These are phyloP conservation scores for Psettodes erumei DNA, from an alignment of 2,113 vertebrate genomes.

Conservation along the genomic window DNA sequence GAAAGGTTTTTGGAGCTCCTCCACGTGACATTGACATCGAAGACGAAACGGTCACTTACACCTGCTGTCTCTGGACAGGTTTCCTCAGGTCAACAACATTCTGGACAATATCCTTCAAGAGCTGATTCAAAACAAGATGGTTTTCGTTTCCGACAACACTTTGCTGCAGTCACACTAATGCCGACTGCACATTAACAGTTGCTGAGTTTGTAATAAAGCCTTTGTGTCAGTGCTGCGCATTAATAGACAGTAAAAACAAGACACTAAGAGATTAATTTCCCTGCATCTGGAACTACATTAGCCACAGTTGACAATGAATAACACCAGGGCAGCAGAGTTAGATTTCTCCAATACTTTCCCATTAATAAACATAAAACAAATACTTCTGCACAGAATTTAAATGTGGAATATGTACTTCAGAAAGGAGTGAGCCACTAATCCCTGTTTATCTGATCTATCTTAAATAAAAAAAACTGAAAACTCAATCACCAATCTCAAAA, in stretches of 20 bases:
- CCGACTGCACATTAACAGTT: not conserved
- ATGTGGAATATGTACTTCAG: not conserved
- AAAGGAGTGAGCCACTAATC: not conserved
- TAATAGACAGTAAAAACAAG: not conserved
- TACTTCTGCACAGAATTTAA: not conserved
- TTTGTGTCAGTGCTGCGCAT: not conserved
- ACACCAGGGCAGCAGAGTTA: not conserved
- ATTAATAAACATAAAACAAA: not conserved
- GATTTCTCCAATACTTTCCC: not conserved
- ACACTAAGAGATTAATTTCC: not conserved
- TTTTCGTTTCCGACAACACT: constrained; percentile 3
- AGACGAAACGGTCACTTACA: constrained; percentile 22
- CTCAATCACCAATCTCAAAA: not conserved
- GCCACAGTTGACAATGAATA: not conserved
- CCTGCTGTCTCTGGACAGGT: constrained; percentile 21
- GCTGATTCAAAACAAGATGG: not conserved
- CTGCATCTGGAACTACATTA: not conserved
- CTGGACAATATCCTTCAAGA: not conserved
- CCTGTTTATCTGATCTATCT: not conserved
- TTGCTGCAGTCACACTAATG: not conserved
- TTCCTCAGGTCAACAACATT: constrained; percentile 7
- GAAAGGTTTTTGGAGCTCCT: constrained; percentile 14
- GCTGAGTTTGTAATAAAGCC: not conserved
- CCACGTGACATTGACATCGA: constrained; percentile 38
- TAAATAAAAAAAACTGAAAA: not conserved